Evolutionary conservation across 1,140 invertebrate genomes (phyloP).

Genomic region (Sesamia nonagrioides): DNA sequence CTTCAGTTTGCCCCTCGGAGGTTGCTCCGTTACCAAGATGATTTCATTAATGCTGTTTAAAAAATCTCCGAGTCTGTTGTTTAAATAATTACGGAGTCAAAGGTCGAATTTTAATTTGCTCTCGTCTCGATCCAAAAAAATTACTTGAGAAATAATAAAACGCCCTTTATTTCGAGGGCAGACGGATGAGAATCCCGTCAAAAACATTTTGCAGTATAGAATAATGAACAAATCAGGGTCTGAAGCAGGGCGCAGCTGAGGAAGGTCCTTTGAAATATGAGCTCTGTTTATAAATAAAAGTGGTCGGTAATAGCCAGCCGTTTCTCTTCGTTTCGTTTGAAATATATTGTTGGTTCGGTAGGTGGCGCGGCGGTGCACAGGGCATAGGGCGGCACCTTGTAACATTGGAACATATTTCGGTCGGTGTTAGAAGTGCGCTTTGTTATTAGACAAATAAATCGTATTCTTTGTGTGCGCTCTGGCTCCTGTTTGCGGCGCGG

Average conservation of each 20-base stretch:
- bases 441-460: conserved; percentile 25
- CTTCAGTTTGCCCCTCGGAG: conserved; percentile 25
- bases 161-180: not conserved
- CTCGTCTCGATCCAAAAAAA: conserved; percentile 49
- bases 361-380: conserved; percentile 16
- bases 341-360: conserved; percentile 55
- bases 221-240: conserved; percentile 48
- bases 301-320: conserved; percentile 60
- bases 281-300: conserved; percentile 64
- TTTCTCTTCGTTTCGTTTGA: conserved; percentile 65
- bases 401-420: conserved; percentile 60
- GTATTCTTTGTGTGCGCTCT: not conserved
- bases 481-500: not conserved
- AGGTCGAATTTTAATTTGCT: conserved; percentile 68
- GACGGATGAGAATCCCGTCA: conserved; percentile 48
- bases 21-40: conserved; percentile 63
- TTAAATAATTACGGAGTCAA: conserved; percentile 64
- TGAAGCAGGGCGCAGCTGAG: conserved; percentile 29
- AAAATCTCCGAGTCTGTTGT: conserved; percentile 52
- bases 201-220: conserved; percentile 44
- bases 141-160: conserved; percentile 51
- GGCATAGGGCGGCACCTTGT: conserved; percentile 51
- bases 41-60: conserved; percentile 64
- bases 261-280: conserved; percentile 54
- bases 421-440: not conserved